These are phyloP conservation scores for Lobophora halterata DNA, from an alignment of 2,888 invertebrate genomes.

Conservation along the genomic window DNA sequence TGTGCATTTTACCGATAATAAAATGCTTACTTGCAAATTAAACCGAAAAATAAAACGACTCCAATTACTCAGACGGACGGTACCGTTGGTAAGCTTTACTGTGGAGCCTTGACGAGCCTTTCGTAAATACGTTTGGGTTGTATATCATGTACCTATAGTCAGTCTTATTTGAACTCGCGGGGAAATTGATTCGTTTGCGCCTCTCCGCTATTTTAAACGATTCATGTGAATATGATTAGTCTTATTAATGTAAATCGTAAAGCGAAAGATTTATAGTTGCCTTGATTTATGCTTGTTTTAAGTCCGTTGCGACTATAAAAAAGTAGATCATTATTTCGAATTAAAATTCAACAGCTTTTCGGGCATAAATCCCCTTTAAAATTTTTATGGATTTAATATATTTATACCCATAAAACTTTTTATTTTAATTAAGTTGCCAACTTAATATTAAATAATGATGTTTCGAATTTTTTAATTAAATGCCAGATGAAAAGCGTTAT, in stretches of 20 bases:
- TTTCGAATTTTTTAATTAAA: too few species aligned
- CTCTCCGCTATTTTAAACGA: conserved; percentile 29
- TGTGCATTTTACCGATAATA: too few species aligned
- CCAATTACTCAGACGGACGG: neutral
- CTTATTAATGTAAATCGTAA: conserved; percentile 21
- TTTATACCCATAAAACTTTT: too few species aligned
- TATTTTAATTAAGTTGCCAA: too few species aligned
- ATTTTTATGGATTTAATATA: too few species aligned
- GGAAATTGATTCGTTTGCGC: conserved; percentile 36
- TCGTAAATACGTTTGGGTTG: conserved; percentile 25
- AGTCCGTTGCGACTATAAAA: conserved; percentile 1
- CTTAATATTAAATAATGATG: too few species aligned
- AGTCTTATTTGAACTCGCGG: conserved; percentile 41
- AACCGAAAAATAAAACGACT: conserved; percentile 1
- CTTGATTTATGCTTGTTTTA: conserved; percentile 4
- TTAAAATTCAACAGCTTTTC: too few species aligned
- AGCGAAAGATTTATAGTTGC: conserved; percentile 4
- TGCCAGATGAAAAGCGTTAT: conserved; percentile 14
- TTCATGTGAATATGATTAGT: conserved; percentile 23
- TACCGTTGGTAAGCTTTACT: conserved; percentile 28
- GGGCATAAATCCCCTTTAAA: neutral
- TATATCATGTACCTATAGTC: conserved; percentile 19
- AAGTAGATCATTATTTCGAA: too few species aligned
- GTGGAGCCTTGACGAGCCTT: conserved; percentile 35
- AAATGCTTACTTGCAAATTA: too few species aligned